Evolutionary conservation across 2,113 vertebrate species (phyloP).

Genomic region (crab-eating macaque (Macaca fascicularis)): T2T-MFA8v1.1 NC_088378.1:140144501-140145000

Average conservation of each 20-base stretch:
- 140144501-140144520: neutral
- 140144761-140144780: neutral
- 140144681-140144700: neutral
- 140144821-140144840: neutral
- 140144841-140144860: neutral
- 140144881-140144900: neutral
- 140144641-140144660: neutral
- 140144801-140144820: neutral
- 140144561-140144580: slow-evolving; percentile 64
- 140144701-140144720: neutral
- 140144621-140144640: neutral
- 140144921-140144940: neutral
- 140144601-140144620: neutral
- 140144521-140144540: neutral
- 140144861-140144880: neutral
- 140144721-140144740: neutral
- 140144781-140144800: neutral
- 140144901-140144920: neutral
- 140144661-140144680: neutral
- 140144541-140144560: slow-evolving; percentile 53
- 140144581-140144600: slow-evolving; percentile 68
- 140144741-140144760: neutral
- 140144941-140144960: neutral
- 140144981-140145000: neutral
- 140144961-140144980: neutral